These are phyloP conservation scores for Linnaemya vulpina DNA, from an alignment of 2,888 invertebrate species.

Conservation along the genomic window DNA sequence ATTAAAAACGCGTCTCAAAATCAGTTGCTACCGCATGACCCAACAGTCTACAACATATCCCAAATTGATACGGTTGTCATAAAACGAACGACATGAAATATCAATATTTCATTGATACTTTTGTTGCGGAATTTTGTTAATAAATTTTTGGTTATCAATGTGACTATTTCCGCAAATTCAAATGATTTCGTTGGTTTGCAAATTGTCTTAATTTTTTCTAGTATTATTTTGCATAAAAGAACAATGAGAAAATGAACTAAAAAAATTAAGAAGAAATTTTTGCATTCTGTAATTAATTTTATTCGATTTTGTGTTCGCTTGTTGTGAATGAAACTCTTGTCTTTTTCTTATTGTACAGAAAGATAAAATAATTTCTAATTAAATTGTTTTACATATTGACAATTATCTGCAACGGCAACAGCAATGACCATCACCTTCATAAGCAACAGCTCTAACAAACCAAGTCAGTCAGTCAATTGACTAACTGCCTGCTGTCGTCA, in stretches of 20 bases:
- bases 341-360: slow-evolving; percentile 12
- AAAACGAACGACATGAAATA: slow-evolving; percentile 5
- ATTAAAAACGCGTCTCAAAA: slow-evolving; percentile 69
- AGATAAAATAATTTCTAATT: slow-evolving; percentile 16
- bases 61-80: slow-evolving; percentile 42
- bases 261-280: slow-evolving; percentile 8
- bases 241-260: neutral
- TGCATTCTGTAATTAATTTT: slow-evolving; percentile 47
- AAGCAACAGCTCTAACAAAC: slow-evolving; percentile 22
- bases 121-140: slow-evolving; percentile 10
- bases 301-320: slow-evolving; percentile 32
- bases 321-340: slow-evolving; percentile 30
- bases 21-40: slow-evolving; percentile 63
- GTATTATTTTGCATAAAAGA: neutral
- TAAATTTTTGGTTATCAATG: slow-evolving; percentile 1
- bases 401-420: slow-evolving; percentile 32
- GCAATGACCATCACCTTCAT: slow-evolving; percentile 39
- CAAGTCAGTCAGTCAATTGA: slow-evolving; percentile 41
- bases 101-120: slow-evolving; percentile 30
- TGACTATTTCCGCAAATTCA: slow-evolving; percentile 17
- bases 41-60: slow-evolving; percentile 49
- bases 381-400: slow-evolving; percentile 12
- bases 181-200: slow-evolving; percentile 5
- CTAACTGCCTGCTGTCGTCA: slow-evolving; percentile 29
- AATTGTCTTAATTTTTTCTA: slow-evolving; percentile 22